Percentiles rank a stretch among this genome's conserved stretches.
Evolutionary conservation across 1,140 invertebrate genomes (phyloP).

Genomic region (Heliconius eleuchia): DNA sequence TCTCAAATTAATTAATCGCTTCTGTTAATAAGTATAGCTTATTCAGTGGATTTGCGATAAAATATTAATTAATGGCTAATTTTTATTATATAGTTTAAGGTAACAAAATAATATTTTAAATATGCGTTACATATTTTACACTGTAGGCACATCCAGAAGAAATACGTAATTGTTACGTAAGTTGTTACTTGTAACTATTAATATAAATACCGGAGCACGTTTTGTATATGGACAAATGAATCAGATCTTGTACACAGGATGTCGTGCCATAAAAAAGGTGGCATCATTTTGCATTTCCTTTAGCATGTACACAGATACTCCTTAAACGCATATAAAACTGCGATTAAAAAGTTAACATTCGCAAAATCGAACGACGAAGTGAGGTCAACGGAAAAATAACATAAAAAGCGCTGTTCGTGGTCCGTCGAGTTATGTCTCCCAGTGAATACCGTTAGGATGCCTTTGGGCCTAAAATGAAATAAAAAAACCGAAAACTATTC

Average conservation of each 20-base stretch:
- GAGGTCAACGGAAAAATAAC: constrained; percentile 74
- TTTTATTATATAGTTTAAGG: too few species aligned
- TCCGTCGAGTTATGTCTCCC: constrained; percentile 75
- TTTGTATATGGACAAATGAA: background rate
- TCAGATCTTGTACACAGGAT: constrained; percentile 11
- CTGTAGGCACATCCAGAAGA: background rate
- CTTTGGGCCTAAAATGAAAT: constrained; percentile 64
- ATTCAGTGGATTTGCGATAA: too few species aligned
- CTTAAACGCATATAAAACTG: constrained; percentile 27
- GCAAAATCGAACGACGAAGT: constrained; percentile 55
- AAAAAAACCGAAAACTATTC: constrained; percentile 76
- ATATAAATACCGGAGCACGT: background rate
- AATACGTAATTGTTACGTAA: background rate
- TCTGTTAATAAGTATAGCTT: too few species aligned
- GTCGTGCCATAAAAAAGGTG: background rate
- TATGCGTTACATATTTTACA: too few species aligned
- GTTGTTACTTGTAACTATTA: background rate
- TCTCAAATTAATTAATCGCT: too few species aligned
- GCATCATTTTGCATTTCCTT: constrained; percentile 18
- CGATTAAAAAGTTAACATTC: constrained; percentile 48
- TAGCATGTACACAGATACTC: background rate
- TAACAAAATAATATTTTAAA: too few species aligned
- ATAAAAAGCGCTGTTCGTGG: constrained; percentile 64
- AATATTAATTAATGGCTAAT: too few species aligned
- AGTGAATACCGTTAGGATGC: constrained; percentile 78